A percentile compares a stretch with the other conserved stretches of the same genome.
phyloP scores from a whole-genome alignment of 2,888 invertebrate genomes.

The Listrodromus nycthemerus region DNA sequence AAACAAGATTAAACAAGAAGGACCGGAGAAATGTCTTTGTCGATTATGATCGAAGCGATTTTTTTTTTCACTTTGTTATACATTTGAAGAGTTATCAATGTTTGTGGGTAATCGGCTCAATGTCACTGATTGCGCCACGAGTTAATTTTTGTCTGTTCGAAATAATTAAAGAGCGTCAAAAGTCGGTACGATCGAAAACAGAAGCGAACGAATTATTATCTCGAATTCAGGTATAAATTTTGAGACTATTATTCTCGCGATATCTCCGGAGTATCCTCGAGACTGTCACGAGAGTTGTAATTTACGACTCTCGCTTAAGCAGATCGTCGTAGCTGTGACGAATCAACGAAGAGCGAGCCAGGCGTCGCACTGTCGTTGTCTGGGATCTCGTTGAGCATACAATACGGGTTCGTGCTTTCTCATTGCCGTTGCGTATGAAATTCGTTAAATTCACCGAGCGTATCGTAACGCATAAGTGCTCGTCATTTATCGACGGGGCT shows the following conservation, averaged over 20 bases:
- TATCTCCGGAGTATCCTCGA: slow-evolving; percentile 32
- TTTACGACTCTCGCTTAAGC: not conserved
- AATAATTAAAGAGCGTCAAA: not conserved
- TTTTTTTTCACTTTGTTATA: too few relatives aligned
- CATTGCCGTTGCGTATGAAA: not conserved
- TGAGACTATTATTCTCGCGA: slow-evolving; percentile 18
- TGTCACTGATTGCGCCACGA: slow-evolving; percentile 6
- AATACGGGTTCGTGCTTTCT: not conserved
- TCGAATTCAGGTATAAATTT: not conserved
- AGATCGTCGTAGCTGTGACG: slow-evolving; percentile 3
- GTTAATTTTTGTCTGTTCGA: not conserved
- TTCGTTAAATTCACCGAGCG: not conserved
- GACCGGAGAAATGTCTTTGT: not conserved
- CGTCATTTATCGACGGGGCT: slow-evolving; percentile 15
- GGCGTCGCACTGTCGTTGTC: slow-evolving; percentile 7
- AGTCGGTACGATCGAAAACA: not conserved
- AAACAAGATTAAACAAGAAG: not conserved
- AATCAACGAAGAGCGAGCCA: not conserved
- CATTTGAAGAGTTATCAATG: slow-evolving; percentile 5
- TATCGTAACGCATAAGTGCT: not conserved
- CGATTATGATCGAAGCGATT: not conserved
- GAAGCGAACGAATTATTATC: slow-evolving; percentile 4
- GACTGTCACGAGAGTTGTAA: slow-evolving; percentile 5
- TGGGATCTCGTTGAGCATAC: slow-evolving; percentile 12
- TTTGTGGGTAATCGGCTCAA: slow-evolving; percentile 21